Evolutionary conservation across 1,140 invertebrate species (phyloP).

Genomic region (Pissodes strobi): DNA sequence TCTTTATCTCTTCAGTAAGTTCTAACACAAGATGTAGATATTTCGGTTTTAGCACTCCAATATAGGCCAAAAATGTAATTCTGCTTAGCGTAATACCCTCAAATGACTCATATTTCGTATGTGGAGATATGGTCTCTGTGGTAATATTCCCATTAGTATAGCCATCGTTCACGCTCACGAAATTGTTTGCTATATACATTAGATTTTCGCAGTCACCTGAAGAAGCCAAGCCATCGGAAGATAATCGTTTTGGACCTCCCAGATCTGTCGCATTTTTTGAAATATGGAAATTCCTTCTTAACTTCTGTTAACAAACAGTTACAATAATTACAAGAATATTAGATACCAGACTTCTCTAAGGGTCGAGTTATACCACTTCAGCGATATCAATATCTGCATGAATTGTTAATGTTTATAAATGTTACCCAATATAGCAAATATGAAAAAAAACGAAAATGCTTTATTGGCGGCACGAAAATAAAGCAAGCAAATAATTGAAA

Average conservation of each 20-base stretch:
- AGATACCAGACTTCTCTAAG: no score
- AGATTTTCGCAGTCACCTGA: slow-evolving; percentile 59
- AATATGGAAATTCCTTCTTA: not conserved
- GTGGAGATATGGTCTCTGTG: slow-evolving; percentile 55
- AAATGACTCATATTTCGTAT: slow-evolving; percentile 65
- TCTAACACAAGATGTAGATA: slow-evolving; percentile 59
- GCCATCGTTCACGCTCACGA: slow-evolving; percentile 61
- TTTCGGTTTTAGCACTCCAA: slow-evolving; percentile 56
- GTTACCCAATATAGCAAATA: no score
- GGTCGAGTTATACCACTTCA: no score
- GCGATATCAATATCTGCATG: no score
- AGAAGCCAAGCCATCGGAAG: slow-evolving; percentile 60
- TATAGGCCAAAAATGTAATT: slow-evolving; percentile 60
- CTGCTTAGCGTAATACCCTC: slow-evolving; percentile 64
- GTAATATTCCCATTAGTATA: slow-evolving; percentile 56
- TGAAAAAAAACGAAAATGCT: no score
- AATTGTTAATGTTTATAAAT: no score
- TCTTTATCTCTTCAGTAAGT: slow-evolving; percentile 59
- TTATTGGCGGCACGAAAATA: no score
- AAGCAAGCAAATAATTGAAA: no score
- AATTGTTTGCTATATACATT: slow-evolving; percentile 60
- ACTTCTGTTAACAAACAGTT: slow-evolving; percentile 10
- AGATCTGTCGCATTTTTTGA: slow-evolving; percentile 11
- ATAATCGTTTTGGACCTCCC: slow-evolving; percentile 34
- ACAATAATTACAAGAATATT: no score